Conservation (phyloP, 1,140 invertebrate genomes). For the Ectropis grisescens region DNA sequence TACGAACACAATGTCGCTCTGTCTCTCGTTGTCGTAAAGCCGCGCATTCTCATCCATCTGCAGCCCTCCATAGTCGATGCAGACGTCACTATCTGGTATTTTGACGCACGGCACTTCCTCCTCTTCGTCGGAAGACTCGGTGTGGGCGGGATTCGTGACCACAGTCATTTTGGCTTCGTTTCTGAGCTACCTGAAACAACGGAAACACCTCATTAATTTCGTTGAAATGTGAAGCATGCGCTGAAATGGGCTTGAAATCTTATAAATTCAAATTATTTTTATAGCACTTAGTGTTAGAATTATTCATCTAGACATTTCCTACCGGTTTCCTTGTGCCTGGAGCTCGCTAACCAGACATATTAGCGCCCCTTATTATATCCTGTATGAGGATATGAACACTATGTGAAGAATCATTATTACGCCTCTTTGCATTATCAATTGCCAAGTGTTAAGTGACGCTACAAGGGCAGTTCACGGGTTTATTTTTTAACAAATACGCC, state of each 20-base stretch:
- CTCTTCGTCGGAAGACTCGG: conserved; percentile 24
- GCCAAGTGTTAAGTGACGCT: conserved; percentile 36
- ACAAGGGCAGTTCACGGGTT: conserved; percentile 37
- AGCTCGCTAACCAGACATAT: conserved; percentile 31
- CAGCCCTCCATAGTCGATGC: conserved; percentile 10
- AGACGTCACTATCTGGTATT: conserved; percentile 13
- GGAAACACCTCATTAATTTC: conserved; percentile 4
- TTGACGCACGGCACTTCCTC: conserved; percentile 22
- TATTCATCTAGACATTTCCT: too few relatives aligned
- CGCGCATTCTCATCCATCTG: conserved; percentile 20
- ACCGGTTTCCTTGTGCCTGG: conserved; percentile 12
- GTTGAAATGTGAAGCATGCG: too few relatives aligned
- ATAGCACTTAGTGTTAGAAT: too few relatives aligned
- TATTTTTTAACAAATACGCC: conserved; percentile 10
- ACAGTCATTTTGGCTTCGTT: conserved; percentile 41
- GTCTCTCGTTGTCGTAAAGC: conserved; percentile 71
- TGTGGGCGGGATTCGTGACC: conserved; percentile 56
- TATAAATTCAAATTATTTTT: too few relatives aligned
- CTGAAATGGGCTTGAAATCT: too few relatives aligned
- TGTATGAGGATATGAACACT: conserved; percentile 36
- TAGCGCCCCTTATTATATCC: conserved; percentile 33
- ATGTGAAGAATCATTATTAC: conserved; percentile 62
- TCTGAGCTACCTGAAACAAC: conserved; percentile 29
- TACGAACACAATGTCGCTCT: conserved; percentile 77
- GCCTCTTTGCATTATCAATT: conserved; percentile 33